phyloP scores from a whole-genome alignment of 2,888 invertebrate species.

The Phalangium opilio region DNA sequence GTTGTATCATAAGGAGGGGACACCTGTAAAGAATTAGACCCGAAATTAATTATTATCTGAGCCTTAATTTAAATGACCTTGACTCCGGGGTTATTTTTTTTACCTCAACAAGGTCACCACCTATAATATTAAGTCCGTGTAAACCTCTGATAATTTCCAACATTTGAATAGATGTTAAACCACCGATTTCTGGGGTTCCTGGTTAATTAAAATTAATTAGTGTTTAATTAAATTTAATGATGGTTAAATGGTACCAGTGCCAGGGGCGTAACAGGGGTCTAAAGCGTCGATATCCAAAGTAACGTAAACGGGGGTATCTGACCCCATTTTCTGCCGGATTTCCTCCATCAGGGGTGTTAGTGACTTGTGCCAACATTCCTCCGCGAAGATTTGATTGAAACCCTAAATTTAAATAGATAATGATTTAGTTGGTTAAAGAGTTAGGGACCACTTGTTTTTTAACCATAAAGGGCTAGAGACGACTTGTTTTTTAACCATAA shows the following conservation, averaged over 20 bases:
- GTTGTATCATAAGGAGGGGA: constrained; percentile 31
- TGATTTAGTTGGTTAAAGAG: too few species aligned
- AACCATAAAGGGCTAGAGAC: too few species aligned
- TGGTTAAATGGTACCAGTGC: constrained; percentile 27
- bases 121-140: constrained; percentile 28
- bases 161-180: constrained; percentile 30
- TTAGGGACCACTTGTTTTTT: too few species aligned
- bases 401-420: too few species aligned
- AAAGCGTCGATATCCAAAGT: constrained; percentile 33
- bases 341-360: constrained; percentile 29
- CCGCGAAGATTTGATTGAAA: constrained; percentile 27
- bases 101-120: constrained; percentile 31
- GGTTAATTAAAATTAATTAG: not conserved
- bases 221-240: not conserved
- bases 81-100: constrained; percentile 5
- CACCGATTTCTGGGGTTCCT: constrained; percentile 32
- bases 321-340: constrained; percentile 27
- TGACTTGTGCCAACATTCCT: constrained; percentile 31
- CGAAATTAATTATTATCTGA: not conserved
- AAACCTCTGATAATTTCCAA: constrained; percentile 31
- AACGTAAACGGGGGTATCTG: constrained; percentile 29
- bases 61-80: too few species aligned
- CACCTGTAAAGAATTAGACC: constrained; percentile 23
- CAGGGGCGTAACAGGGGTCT: constrained; percentile 31
- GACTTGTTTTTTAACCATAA: too few species aligned